Evolutionary conservation across 2,888 invertebrate species (phyloP).

Genomic region (Caenorhabditis becei): DNA sequence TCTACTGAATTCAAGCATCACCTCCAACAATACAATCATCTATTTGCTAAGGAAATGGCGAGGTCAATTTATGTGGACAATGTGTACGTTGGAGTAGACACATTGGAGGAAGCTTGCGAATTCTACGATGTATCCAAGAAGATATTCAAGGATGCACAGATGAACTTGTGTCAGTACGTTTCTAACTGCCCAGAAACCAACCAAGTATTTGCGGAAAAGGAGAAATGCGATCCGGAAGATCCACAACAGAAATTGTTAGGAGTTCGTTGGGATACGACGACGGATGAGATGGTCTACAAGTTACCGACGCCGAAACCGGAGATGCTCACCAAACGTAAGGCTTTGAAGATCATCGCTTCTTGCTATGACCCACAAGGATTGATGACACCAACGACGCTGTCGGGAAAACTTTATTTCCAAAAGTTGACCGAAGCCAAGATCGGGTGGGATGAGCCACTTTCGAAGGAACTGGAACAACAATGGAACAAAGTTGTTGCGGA

Average conservation of each 20-base stretch:
- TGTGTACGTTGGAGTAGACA: conserved; percentile 15
- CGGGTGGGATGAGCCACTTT: conserved; percentile 46
- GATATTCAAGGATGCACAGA: conserved; percentile 10
- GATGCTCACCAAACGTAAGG: conserved; percentile 15
- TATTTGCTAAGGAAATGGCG: not conserved
- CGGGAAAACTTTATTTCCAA: conserved; percentile 52
- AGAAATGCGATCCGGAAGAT: no score
- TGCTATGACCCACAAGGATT: conserved; percentile 57
- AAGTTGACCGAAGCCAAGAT: conserved; percentile 1
- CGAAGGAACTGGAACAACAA: not conserved
- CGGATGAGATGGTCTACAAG: not conserved
- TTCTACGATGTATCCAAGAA: conserved; percentile 6
- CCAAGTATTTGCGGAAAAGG: not conserved
- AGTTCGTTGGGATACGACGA: conserved; percentile 10
- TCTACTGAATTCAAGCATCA: conserved; percentile 60
- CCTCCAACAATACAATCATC: not conserved
- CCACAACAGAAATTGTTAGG: conserved; percentile 25
- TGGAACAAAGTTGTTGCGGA: conserved; percentile 2
- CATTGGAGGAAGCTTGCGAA: not conserved
- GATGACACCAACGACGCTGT: conserved; percentile 39
- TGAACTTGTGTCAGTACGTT: conserved; percentile 24
- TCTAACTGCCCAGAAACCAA: conserved; percentile 16
- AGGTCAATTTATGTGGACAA: conserved; percentile 37
- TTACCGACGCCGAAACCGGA: not conserved
- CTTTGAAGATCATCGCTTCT: conserved; percentile 9